phyloP scores from a whole-genome alignment of 2,113 vertebrate species.

The Copsychus sechellarum region DNA sequence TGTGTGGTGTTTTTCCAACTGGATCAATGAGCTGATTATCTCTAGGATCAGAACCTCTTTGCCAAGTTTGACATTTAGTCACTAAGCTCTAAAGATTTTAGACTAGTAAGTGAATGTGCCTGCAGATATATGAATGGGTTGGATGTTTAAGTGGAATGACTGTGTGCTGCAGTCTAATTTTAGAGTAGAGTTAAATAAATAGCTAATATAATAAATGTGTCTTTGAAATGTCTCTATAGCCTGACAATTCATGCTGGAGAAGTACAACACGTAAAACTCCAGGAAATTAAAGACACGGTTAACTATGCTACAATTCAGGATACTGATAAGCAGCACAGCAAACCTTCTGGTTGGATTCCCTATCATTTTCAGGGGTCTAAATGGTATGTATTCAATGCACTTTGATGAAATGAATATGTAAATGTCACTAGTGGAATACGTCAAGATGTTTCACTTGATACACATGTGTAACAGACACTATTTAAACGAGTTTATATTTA shows the following conservation, averaged over 20 bases:
- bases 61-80: background rate
- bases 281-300: accelerated
- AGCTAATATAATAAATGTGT: background rate
- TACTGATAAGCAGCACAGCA: background rate
- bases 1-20: background rate
- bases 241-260: background rate
- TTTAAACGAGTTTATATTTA: background rate
- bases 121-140: background rate
- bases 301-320: background rate
- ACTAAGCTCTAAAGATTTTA: background rate
- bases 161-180: background rate
- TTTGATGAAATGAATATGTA: background rate
- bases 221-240: background rate
- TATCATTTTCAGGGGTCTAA: background rate
- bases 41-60: background rate
- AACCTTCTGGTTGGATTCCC: background rate
- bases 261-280: background rate
- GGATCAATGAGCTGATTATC: background rate
- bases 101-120: background rate
- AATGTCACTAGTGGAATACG: background rate
- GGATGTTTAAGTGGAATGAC: background rate
- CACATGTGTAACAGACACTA: background rate
- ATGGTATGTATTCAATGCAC: background rate
- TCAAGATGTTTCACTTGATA: background rate
- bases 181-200: background rate